Percentiles rank a stretch among this genome's conserved stretches.
These are phyloP conservation scores for Trichosurus vulpecula DNA, from an alignment of 2,797 vertebrate genomes.

Conservation along the genomic window DNA sequence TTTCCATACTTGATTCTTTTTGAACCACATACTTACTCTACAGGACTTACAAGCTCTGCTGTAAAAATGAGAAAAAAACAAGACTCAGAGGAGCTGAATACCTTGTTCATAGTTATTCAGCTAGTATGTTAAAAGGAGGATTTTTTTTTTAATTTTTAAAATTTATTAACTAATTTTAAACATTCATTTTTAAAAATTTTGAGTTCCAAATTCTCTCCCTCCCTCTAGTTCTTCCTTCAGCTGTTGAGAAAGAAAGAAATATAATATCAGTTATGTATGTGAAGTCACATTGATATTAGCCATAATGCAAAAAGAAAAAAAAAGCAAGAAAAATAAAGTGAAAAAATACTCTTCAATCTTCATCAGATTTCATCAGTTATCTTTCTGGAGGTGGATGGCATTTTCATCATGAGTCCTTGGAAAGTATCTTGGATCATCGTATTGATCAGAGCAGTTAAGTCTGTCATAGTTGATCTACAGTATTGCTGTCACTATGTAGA, in stretches of 20 bases:
- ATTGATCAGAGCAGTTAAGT: not conserved
- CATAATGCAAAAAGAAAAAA: not conserved
- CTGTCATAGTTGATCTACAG: not conserved
- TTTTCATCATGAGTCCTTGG: not conserved
- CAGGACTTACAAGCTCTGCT: not conserved
- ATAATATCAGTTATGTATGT: not conserved
- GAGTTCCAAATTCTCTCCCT: not conserved
- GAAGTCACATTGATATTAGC: not conserved
- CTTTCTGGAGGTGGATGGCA: not conserved
- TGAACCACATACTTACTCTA: not conserved
- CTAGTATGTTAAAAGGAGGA: not conserved
- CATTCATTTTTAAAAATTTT: not conserved
- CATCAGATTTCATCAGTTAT: not conserved
- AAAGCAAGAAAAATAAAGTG: not conserved
- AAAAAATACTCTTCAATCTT: not conserved
- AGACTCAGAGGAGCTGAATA: not conserved
- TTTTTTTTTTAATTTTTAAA: not conserved
- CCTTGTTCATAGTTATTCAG: too few species aligned
- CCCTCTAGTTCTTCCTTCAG: not conserved
- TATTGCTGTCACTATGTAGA: not conserved
- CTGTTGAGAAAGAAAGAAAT: not conserved
- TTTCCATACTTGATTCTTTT: not conserved
- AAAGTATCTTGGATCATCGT: not conserved
- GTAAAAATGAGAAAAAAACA: not conserved
- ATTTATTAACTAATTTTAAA: not conserved